These are phyloP conservation scores for Hartigia nigra DNA, from an alignment of 2,888 invertebrate species.

Conservation along the genomic window DNA sequence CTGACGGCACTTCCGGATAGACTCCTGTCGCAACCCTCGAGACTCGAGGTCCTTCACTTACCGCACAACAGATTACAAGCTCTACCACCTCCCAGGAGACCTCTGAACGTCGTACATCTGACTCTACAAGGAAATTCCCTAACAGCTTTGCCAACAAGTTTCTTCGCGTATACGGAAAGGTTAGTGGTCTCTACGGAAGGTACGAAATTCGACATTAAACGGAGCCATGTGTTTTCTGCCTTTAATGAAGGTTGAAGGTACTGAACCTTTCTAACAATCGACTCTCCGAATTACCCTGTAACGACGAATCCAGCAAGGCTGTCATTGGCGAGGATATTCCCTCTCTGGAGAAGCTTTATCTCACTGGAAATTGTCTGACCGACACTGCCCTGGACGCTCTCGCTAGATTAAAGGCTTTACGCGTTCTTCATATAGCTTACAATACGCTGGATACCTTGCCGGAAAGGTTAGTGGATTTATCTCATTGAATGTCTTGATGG, in stretches of 20 bases:
- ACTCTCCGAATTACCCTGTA: slow-evolving; percentile 75
- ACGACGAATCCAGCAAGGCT: slow-evolving; percentile 65
- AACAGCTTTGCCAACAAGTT: slow-evolving; percentile 79
- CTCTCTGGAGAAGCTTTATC: slow-evolving; percentile 75
- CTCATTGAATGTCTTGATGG: no score
- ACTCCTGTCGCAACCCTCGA: slow-evolving; percentile 79
- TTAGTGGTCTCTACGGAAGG: slow-evolving; percentile 63
- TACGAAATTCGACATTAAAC: not conserved
- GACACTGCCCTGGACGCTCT: slow-evolving; percentile 77
- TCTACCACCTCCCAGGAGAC: slow-evolving; percentile 79
- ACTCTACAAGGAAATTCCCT: slow-evolving; percentile 84
- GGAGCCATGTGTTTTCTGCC: slow-evolving; percentile 6
- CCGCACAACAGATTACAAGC: slow-evolving; percentile 82
- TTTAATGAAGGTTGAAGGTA: slow-evolving; percentile 69
- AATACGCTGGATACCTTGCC: slow-evolving; percentile 81
- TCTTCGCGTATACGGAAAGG: slow-evolving; percentile 72
- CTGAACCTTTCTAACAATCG: slow-evolving; percentile 86
- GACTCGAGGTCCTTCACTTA: slow-evolving; percentile 78
- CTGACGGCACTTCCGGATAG: slow-evolving; percentile 78
- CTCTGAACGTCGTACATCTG: slow-evolving; percentile 74
- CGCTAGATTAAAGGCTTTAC: slow-evolving; percentile 74
- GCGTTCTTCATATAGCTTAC: slow-evolving; percentile 81
- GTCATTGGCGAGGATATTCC: slow-evolving; percentile 41
- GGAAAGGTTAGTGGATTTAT: slow-evolving; percentile 67
- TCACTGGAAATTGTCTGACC: slow-evolving; percentile 82